A percentile compares a stretch with the other conserved stretches of the same genome.
These are phyloP conservation scores for Cyprinodon tularosa DNA, from an alignment of 2,113 vertebrate species.

Conservation along the genomic window DNA sequence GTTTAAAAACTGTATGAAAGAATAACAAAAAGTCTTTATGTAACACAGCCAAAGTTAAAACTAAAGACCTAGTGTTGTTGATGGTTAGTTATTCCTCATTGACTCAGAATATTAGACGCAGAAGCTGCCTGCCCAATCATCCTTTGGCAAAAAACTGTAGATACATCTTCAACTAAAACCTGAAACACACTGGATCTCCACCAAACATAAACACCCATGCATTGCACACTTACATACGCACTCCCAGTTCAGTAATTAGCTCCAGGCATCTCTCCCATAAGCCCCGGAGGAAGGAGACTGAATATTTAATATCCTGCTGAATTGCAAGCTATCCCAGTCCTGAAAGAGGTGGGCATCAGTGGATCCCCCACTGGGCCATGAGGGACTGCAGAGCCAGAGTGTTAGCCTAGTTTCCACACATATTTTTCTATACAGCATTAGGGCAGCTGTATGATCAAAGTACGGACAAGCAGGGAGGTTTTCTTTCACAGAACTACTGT, in stretches of 20 bases:
- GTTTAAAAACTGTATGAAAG: not conserved
- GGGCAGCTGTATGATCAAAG: slow-evolving; percentile 35
- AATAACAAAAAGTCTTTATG: not conserved
- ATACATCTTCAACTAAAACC: slow-evolving; percentile 16
- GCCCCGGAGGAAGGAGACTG: slow-evolving; percentile 45
- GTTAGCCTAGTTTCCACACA: slow-evolving; percentile 51
- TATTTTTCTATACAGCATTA: slow-evolving; percentile 34
- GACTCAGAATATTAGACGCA: slow-evolving; percentile 37
- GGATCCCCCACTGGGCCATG: slow-evolving; percentile 29
- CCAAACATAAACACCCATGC: slow-evolving; percentile 4
- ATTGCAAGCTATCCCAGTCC: slow-evolving; percentile 52
- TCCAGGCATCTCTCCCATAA: slow-evolving; percentile 29
- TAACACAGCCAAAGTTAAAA: not conserved
- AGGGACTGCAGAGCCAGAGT: slow-evolving; percentile 31
- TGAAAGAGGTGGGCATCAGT: slow-evolving; percentile 49
- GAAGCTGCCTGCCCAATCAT: slow-evolving; percentile 12
- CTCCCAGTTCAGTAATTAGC: slow-evolving; percentile 59
- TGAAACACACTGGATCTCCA: not conserved
- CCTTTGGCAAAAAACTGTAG: slow-evolving; percentile 31
- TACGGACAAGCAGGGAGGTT: slow-evolving; percentile 19
- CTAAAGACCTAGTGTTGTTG: not conserved
- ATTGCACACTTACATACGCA: slow-evolving; percentile 12
- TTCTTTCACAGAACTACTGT: slow-evolving; percentile 9
- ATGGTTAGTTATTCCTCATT: slow-evolving; percentile 47
- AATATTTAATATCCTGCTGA: slow-evolving; percentile 73